These are phyloP conservation scores for zebrafish (Danio rerio) DNA, from an alignment of 2,113 vertebrate species.

Conservation along the genomic window GRCz12tu NC_133187.1:44912501-44913000, in stretches of 20 bases:
- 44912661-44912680: conserved; percentile 32
- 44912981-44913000: conserved; percentile 65
- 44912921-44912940: conserved; percentile 61
- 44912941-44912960: conserved; percentile 74
- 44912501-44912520: conserved; percentile 43
- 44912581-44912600: conserved; percentile 36
- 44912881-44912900: conserved; percentile 63
- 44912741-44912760: conserved; percentile 30
- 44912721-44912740: conserved; percentile 45
- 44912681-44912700: conserved; percentile 36
- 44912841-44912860: conserved; percentile 56
- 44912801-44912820: conserved; percentile 46
- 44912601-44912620: conserved; percentile 43
- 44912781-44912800: conserved; percentile 47
- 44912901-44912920: conserved; percentile 57
- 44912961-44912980: conserved; percentile 71
- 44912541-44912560: conserved; percentile 3
- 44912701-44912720: conserved; percentile 46
- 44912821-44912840: conserved; percentile 62
- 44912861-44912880: conserved; percentile 64
- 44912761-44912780: conserved; percentile 51
- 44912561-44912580: conserved; percentile 22
- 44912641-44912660: not conserved
- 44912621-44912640: conserved; percentile 32
- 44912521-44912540: conserved; percentile 13